Evolutionary conservation across 2,888 invertebrate genomes (phyloP), one percentile per base, ranked within the genome.

Genomic region (Imbricaverruca yamaguchii): DNA sequence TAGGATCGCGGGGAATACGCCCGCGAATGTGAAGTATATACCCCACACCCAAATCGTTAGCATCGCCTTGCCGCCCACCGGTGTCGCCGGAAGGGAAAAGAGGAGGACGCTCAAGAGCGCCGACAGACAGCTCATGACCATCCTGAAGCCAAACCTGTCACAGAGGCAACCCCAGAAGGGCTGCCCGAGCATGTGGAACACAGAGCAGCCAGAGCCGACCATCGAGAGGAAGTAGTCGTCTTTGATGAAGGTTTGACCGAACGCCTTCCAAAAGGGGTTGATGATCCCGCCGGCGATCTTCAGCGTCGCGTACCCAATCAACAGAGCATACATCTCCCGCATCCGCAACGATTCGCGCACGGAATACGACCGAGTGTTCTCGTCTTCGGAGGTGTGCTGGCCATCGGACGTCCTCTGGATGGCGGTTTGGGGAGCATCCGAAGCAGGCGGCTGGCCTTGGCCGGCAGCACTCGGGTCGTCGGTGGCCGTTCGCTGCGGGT

Each of bases 161-260:
- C 83, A 83, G 8, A 83, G 81, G 21, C 77, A 56, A 3, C 89
- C 89, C 89, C 89, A 89, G 56, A 86, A 83, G 12, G 89, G 86
- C 65, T 89, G 84, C 6, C 89, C 88, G 11, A 84, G 83, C 11
- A 88, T 87, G 85, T 89, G 89, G 81, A 87, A 88, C n/a, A 89
- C 84, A 0, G 89, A 87, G 4, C 88, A 87, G n/a, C 88, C 83
- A 0, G 88, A 86, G 39, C 89, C 89, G 9, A 89, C 87, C 57
- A 86, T 81, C 0, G 89, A 88, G 83, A 89, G 85, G 83, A 88
- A 89, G 80, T 86, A 86, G 83, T 89, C 89, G 84, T 89, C 88
- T 4, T 85, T 85, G 80, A 89, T 89, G 83, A 87, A 87, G 0
- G 86, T 86, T 82, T 87, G 87, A 21, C 87, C 88, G 84, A 86